Conservation (phyloP, 2,888 invertebrate genomes). For the Ptychoptera albimana region DNA sequence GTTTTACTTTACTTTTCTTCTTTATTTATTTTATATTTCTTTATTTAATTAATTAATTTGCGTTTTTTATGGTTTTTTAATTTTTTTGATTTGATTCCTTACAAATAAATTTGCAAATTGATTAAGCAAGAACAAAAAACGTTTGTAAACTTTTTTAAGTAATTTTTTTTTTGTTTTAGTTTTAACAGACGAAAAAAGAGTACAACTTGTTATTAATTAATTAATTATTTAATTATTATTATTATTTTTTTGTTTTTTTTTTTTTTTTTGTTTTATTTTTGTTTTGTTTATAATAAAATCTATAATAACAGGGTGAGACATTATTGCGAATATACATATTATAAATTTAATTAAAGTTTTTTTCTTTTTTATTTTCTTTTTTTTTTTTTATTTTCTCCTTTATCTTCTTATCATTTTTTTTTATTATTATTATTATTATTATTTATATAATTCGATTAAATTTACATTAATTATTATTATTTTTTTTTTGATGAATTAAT, state of each 20-base stretch:
- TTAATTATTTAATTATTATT: conserved; percentile 1
- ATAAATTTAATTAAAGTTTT: background rate
- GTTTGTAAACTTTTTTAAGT: conserved; percentile 12
- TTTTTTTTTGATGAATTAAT: too few species aligned
- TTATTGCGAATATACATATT: too few species aligned
- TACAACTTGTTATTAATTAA: conserved; percentile 3
- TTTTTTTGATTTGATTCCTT: too few species aligned
- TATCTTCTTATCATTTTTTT: conserved; percentile 7
- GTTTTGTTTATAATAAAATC: background rate
- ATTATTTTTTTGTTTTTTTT: background rate
- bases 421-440: conserved; percentile 6
- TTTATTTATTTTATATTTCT: too few species aligned
- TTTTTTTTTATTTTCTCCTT: background rate
- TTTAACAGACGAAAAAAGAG: conserved; percentile 16
- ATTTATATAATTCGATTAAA: conserved; percentile 23
- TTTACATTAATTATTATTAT: conserved; percentile 6
- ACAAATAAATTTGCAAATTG: too few species aligned
- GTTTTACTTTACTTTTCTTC: too few species aligned
- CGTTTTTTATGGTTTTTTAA: too few species aligned
- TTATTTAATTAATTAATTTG: too few species aligned
- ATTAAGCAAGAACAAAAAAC: too few species aligned
- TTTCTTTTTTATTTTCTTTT: background rate
- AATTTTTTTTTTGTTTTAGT: conserved; percentile 15
- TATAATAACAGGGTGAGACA: too few species aligned
- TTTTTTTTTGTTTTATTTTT: background rate